Percentiles rank a stretch among this genome's conserved stretches.
phyloP scores from a whole-genome alignment of 2,888 invertebrate genomes.

The Torymus tubicola region DNA sequence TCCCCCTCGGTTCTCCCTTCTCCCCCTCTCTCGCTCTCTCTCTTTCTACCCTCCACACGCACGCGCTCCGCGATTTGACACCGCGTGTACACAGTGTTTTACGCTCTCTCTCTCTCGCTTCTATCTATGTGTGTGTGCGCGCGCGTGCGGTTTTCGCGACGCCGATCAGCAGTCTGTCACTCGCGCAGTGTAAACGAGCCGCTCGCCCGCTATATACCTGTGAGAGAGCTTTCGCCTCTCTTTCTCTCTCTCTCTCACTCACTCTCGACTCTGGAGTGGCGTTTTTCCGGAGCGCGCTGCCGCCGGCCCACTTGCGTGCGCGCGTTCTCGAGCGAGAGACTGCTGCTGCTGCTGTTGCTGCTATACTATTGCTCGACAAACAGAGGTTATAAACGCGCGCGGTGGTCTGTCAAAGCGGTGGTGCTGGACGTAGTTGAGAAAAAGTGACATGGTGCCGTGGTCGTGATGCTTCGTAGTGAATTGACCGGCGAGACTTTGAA shows the following conservation, averaged over 20 bases:
- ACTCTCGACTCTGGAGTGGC: not conserved
- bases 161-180: conserved; percentile 68
- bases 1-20: conserved; percentile 8
- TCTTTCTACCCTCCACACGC: not conserved
- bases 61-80: conserved; percentile 27
- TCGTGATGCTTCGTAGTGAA: too few species aligned
- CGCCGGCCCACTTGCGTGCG: conserved; percentile 8
- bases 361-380: too few species aligned
- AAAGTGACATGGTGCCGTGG: too few species aligned
- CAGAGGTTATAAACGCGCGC: too few species aligned
- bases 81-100: conserved; percentile 20
- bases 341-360: not conserved
- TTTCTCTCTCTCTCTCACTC: conserved; percentile 1
- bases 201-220: conserved; percentile 12
- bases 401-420: too few species aligned
- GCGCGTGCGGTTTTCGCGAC: conserved; percentile 69
- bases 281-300: not conserved
- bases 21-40: conserved; percentile 1
- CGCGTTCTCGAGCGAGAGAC: not conserved
- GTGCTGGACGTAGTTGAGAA: too few species aligned
- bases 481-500: too few species aligned
- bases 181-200: conserved; percentile 55
- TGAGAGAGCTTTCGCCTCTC: conserved; percentile 1
- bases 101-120: conserved; percentile 1
- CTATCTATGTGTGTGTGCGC: not conserved